Evolutionary conservation across 2,113 vertebrate species (phyloP), one percentile per base, ranked within the genome.

Genomic region (Prolemur simus): DNA sequence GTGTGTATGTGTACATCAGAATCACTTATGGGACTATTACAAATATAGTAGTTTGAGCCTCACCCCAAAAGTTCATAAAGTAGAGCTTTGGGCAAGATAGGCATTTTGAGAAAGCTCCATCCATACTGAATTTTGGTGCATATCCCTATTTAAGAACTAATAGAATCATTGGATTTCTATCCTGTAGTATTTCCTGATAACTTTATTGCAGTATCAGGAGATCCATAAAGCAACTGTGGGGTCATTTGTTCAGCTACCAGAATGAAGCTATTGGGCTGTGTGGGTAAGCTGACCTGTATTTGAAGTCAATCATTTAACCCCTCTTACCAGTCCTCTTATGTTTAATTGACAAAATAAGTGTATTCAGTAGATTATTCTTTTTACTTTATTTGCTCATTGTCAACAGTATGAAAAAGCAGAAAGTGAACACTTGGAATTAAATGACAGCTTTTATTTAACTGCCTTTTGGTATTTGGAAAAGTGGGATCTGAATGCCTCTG

Each of bases 291-390:
- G 37, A 89, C n/a, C 32, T 69, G 12, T 54, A 34, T 77, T 85
- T 83, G 71, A 91, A 60, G 15, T 81, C 73, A 68, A 27, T 76
- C 49, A 39, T 86, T 69, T 54, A 69, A 63, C 25, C 15, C 10
- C 9, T 77, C 29, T 56, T 89, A 54, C 32, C 68, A 23, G 27
- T 86, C 2, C 32, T 93, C 54, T 15, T 85, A 2, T 64, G 34
- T 77, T 92, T 95, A 73, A 84, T 73, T 94, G 66, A 66, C 58
- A 77, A 76, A 94, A 54, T 73, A 66, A 49, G 9, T 83, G 14
- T 68, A 60, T 92, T 76, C 11, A 68, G 0, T 80, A 92, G 37
- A 64, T 91, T 81, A 54, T 81, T 91, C 17, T 17, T 69, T 39
- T 27, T 34, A 20, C n/a, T 96, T 95, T 81, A 80, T 90, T 77